These are phyloP conservation scores for Lepidothrix coronata DNA, from an alignment of 2,113 vertebrate species.

Conservation along the genomic window DNA sequence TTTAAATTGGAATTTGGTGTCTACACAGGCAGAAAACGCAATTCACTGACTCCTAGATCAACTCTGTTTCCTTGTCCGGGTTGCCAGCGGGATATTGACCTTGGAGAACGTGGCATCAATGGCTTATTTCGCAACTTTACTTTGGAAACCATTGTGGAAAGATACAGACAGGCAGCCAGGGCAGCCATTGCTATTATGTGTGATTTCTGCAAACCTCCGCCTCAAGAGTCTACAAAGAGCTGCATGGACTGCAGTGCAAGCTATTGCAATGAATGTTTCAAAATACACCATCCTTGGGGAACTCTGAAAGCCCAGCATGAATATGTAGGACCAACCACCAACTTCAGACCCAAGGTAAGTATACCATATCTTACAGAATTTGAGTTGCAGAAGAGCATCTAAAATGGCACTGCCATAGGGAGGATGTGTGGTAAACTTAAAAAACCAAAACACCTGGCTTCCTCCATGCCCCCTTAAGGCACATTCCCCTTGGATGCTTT, in stretches of 20 bases:
- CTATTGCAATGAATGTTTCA: conserved; percentile 98
- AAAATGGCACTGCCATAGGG: no score
- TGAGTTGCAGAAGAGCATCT: background rate
- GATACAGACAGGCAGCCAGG: conserved; percentile 92
- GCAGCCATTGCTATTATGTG: conserved; percentile 94
- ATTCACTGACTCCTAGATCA: conserved; percentile 85
- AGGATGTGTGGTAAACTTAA: background rate
- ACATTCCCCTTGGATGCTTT: background rate
- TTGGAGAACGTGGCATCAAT: conserved; percentile 94
- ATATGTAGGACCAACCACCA: conserved; percentile 93
- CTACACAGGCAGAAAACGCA: conserved; percentile 87
- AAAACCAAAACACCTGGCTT: background rate
- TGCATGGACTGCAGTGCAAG: conserved; percentile 97
- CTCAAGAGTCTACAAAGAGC: conserved; percentile 95
- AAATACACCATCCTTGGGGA: conserved; percentile 95
- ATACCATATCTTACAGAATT: background rate
- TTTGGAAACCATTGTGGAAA: conserved; percentile 94
- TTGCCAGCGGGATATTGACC: conserved; percentile 91
- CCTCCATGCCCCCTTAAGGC: background rate
- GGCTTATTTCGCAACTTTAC: conserved; percentile 96
- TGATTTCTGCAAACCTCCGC: conserved; percentile 91
- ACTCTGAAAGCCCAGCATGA: conserved; percentile 94
- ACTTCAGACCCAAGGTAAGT: conserved; percentile 92
- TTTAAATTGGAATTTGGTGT: conserved; percentile 76
- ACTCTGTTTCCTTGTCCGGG: conserved; percentile 90